A percentile compares a stretch with the other conserved stretches of the same genome.
These are phyloP conservation scores for Liasis olivaceus DNA, from an alignment of 2,797 vertebrate species.

Conservation along the genomic window DNA sequence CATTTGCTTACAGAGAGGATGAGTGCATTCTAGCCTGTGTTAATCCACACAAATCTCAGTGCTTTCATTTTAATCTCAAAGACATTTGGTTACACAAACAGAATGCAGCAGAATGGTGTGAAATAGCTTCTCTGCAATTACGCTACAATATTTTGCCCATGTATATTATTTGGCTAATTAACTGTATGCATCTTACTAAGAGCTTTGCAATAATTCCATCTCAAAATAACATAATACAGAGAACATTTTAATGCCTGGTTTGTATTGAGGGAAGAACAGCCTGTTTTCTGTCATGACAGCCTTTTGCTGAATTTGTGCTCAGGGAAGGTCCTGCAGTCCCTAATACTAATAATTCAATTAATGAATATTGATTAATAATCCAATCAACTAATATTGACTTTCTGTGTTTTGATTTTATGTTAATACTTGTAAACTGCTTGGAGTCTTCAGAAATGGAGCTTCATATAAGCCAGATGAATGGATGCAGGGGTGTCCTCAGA, in stretches of 20 bases:
- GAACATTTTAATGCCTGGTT: background rate
- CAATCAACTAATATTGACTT: background rate
- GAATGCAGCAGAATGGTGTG: constrained; percentile 59
- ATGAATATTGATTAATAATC: background rate
- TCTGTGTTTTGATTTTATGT: background rate
- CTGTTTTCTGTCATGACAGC: background rate
- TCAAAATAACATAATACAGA: constrained; percentile 45
- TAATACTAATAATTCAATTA: background rate
- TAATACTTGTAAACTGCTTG: background rate
- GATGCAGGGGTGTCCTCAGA: background rate
- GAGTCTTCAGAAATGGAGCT: background rate
- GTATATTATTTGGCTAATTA: constrained; percentile 70
- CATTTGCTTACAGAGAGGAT: constrained; percentile 57
- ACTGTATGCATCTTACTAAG: constrained; percentile 60
- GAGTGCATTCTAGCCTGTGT: constrained; percentile 64
- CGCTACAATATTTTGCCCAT: constrained; percentile 53
- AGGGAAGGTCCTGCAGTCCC: background rate
- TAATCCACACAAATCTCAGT: constrained; percentile 69
- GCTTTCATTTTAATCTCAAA: constrained; percentile 66
- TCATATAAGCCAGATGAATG: background rate
- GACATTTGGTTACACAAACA: constrained; percentile 67
- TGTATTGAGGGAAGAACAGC: background rate
- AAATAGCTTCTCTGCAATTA: constrained; percentile 67
- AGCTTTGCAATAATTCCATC: constrained; percentile 55
- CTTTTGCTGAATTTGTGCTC: background rate